Base-by-base conservation (phyloP, 37 sponge, comb jelly and placozoan species). In the Agelas oroides region DNA sequence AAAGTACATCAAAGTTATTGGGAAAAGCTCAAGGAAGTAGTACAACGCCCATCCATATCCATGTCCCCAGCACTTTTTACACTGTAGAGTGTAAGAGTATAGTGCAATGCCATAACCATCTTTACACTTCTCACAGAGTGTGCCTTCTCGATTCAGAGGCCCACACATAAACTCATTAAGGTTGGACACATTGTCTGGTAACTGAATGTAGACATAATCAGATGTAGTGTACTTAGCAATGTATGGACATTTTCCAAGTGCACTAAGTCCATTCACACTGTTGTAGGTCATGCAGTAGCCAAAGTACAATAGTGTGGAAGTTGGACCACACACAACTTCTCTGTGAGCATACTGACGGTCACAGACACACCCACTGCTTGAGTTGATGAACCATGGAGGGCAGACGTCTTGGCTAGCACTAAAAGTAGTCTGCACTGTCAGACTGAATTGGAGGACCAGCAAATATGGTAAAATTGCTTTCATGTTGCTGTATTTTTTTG, bases 221-320 rank as follows among this genome's bases (percentile, higher is more conserved):
- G 68, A 6, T 30, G 33, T 67, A 11, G 11, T 67, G 20, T 30
- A 24, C 12, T 33, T 6, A 19, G 68, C 33, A 67, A 67, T 31
- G 68, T 67, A 67, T 3, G 68, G 68, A 31, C 68, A 67, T 14
- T 67, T 34, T 1, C 68, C 68, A 33, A 67, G 12, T 30, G 6
- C 68, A 67, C 20, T 32, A 11, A 33, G 33, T 67, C 28, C 68
- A 19, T 24, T 34, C 11, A 28, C 12, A 28, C 32, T 67, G 19
- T 67, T 31, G 68, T 31, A 67, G 28, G 68, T 67, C 28, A 67
- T 67, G 33, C 68, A 67, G 33, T 33, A 67, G 28, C 68, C 68
- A 8, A 46, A 46, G 6, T 46, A 8, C 46, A 46, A 46, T 46
- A 46, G 8, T 46, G 46, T 46, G 8, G 46, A 46, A 46, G 3